Conservation (phyloP, 2,113 vertebrate genomes). For the Stegastes partitus region DNA sequence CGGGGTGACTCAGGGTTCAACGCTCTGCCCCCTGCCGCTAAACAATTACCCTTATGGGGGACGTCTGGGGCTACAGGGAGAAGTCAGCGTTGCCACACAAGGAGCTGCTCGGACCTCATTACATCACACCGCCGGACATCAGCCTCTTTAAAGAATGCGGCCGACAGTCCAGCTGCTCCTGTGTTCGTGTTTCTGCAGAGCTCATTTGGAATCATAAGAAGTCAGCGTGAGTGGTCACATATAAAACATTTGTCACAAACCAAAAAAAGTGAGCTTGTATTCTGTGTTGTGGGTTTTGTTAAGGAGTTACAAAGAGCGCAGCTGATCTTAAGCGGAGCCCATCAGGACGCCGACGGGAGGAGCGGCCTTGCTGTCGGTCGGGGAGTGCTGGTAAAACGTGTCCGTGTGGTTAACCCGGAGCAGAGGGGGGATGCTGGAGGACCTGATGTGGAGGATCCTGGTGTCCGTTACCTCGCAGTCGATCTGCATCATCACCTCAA, state of each 20-base stretch:
- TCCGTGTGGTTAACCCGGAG: conserved; percentile 89
- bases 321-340: conserved; percentile 82
- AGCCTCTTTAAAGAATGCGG: conserved; percentile 22
- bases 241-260: neutral
- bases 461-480: conserved; percentile 97
- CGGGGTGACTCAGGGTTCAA: conserved; percentile 73
- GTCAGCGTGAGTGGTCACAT: neutral
- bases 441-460: conserved; percentile 94
- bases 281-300: neutral
- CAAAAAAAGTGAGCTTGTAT: neutral
- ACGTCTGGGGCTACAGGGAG: conserved; percentile 52
- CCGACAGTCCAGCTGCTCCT: neutral
- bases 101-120: conserved; percentile 29
- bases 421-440: conserved; percentile 90
- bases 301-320: neutral
- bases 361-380: conserved; percentile 75
- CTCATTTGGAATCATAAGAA: neutral
- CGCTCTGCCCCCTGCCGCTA: conserved; percentile 57
- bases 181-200: conserved; percentile 4
- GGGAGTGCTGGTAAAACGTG: conserved; percentile 85
- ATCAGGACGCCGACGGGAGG: conserved; percentile 88
- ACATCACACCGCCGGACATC: conserved; percentile 39
- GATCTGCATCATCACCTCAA: conserved; percentile 98
- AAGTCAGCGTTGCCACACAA: conserved; percentile 65
- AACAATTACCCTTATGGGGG: conserved; percentile 66